Evolutionary conservation across 2,888 invertebrate genomes (phyloP).

Genomic region (Argyresthia albistria): DNA sequence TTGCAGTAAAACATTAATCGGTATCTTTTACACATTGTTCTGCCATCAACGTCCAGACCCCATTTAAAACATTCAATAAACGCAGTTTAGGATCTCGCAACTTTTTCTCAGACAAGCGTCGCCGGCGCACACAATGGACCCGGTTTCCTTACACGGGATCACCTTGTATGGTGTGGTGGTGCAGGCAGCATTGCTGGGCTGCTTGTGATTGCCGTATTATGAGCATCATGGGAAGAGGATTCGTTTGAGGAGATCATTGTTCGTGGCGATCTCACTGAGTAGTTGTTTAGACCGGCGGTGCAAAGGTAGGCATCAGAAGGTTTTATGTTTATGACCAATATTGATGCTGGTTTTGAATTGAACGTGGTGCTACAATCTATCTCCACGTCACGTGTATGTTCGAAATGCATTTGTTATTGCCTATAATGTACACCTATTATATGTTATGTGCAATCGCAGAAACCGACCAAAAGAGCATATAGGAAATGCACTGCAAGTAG

Average conservation of each 20-base stretch:
- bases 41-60: conserved; percentile 10
- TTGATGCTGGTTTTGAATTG: too few relatives aligned
- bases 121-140: conserved; percentile 49
- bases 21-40: not conserved
- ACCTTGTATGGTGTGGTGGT: conserved; percentile 17
- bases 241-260: not conserved
- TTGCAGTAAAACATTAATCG: not conserved
- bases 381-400: too few relatives aligned
- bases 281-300: not conserved
- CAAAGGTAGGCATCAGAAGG: too few relatives aligned
- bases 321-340: too few relatives aligned
- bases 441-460: too few relatives aligned
- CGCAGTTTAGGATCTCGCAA: conserved; percentile 28
- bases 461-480: too few relatives aligned
- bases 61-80: conserved; percentile 8
- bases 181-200: not conserved
- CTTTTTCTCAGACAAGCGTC: conserved; percentile 56
- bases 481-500: too few relatives aligned
- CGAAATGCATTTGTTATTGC: too few relatives aligned
- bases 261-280: too few relatives aligned
- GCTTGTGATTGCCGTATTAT: not conserved
- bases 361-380: too few relatives aligned
- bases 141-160: conserved; percentile 51
- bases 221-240: not conserved
- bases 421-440: too few relatives aligned